Conservation (phyloP, 1,140 invertebrate species). For the Drosophila simulans region DNA sequence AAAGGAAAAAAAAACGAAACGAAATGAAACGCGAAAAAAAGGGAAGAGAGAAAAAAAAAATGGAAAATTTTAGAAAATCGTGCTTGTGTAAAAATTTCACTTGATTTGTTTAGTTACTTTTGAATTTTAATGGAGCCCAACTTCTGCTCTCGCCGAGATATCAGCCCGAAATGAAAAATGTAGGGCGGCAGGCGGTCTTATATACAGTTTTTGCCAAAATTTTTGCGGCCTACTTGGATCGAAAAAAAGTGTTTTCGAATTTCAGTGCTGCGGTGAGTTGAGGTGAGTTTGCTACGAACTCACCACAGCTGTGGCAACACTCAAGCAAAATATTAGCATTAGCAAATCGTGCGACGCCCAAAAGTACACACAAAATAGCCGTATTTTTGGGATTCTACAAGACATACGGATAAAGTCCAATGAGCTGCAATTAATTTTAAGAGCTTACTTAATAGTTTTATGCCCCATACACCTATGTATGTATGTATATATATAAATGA, state of each 20-base stretch:
- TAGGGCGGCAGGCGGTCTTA: neutral
- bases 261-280: neutral
- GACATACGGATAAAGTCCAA: no score
- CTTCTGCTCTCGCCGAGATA: slow-evolving; percentile 4
- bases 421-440: no score
- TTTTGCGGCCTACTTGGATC: neutral
- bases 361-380: no score
- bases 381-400: no score
- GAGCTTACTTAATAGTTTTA: no score
- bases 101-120: neutral
- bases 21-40: neutral
- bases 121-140: neutral
- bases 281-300: neutral
- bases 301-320: no score
- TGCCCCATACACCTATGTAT: no score
- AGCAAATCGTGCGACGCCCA: no score
- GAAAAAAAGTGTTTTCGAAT: neutral
- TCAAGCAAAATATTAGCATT: no score
- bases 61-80: neutral
- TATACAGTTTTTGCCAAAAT: no score
- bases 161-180: neutral
- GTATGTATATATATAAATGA: no score
- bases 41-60: neutral
- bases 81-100: neutral
- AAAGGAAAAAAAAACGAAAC: neutral